Percentiles rank a stretch among this genome's conserved stretches.
Evolutionary conservation across 2,888 invertebrate genomes (phyloP).

Genomic region (Cordilura impudica): DNA sequence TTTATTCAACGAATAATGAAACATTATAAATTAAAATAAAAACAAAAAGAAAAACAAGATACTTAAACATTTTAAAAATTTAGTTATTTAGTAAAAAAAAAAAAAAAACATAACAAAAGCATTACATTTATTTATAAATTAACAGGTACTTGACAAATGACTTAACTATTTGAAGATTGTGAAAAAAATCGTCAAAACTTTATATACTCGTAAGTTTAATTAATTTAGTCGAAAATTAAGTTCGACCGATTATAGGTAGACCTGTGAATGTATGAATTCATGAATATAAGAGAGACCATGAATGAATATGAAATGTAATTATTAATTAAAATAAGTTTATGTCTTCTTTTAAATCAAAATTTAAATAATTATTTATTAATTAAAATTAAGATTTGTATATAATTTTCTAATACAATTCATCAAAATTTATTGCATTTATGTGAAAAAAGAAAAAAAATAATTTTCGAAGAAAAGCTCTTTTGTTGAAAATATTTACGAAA

Average conservation of each 20-base stretch:
- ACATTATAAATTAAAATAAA: slow-evolving; percentile 46
- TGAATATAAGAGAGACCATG: not conserved
- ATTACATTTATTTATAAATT: not conserved
- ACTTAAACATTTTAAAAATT: slow-evolving; percentile 22
- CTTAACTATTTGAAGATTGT: not conserved
- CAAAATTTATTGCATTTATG: too few relatives aligned
- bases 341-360: not conserved
- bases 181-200: not conserved
- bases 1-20: slow-evolving; percentile 74
- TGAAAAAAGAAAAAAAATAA: too few relatives aligned
- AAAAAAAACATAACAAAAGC: slow-evolving; percentile 25
- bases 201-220: not conserved
- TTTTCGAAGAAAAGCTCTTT: too few relatives aligned
- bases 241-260: not conserved
- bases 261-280: not conserved
- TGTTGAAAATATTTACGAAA: not conserved
- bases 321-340: not conserved
- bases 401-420: not conserved
- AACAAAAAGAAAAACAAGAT: slow-evolving; percentile 51
- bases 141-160: slow-evolving; percentile 51
- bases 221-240: not conserved
- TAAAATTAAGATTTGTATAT: not conserved
- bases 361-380: not conserved
- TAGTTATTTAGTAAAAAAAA: slow-evolving; percentile 42
- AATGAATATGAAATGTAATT: not conserved